phyloP scores from a whole-genome alignment of 1,140 invertebrate genomes.

The Ceratitis capitata region DNA sequence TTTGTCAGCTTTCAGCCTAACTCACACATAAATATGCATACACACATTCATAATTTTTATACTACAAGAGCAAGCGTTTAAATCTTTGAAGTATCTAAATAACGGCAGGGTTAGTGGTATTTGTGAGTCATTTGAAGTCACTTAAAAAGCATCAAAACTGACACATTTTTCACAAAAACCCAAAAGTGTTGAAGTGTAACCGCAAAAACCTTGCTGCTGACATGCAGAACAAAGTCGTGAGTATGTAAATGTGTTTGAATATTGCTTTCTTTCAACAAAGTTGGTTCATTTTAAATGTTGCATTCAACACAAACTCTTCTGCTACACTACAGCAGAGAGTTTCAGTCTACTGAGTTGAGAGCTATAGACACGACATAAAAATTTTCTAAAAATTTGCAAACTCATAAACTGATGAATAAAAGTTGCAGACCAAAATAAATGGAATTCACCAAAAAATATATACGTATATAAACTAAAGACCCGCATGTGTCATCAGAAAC shows the following conservation, averaged over 20 bases:
- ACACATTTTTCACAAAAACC: not conserved
- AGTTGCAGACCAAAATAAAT: not conserved
- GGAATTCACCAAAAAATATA: not conserved
- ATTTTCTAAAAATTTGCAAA: not conserved
- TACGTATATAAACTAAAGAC: not conserved
- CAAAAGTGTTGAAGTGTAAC: not conserved
- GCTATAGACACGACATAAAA: not conserved
- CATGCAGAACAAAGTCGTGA: not conserved
- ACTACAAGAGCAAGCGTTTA: not conserved
- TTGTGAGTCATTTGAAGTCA: conserved; percentile 11
- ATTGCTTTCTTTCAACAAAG: not conserved
- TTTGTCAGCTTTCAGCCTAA: not conserved
- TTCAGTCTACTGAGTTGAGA: not conserved
- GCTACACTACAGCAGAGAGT: not conserved
- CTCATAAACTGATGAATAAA: not conserved
- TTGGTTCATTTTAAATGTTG: not conserved
- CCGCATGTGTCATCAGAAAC: not conserved
- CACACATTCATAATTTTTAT: no score
- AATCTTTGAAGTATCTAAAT: conserved; percentile 14
- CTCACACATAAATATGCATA: not conserved
- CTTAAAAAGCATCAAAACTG: conserved; percentile 24
- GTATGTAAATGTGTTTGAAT: not conserved
- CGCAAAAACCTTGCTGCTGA: not conserved
- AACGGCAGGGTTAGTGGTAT: not conserved
- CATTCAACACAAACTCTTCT: not conserved